Base-by-base conservation (phyloP, 2,888 invertebrate genomes). In the Lasioglossum pauxillum region DNA sequence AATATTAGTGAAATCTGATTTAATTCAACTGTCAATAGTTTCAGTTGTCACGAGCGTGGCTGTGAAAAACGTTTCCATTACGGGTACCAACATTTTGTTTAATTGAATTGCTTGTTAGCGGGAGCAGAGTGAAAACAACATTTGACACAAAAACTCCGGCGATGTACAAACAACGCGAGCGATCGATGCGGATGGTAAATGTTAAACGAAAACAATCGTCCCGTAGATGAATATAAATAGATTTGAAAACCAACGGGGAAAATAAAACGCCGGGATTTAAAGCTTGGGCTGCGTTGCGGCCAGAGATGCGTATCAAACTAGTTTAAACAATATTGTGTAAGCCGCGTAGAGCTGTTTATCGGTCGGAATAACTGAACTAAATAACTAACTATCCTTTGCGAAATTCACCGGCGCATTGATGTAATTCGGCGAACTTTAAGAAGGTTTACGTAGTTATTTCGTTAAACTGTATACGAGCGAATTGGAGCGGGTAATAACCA, bases 21-120 rank as follows among this genome's bases (percentile, higher is more conserved):
- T 12, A 35, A 27, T 46, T 16, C 31, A 23, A 31, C 19, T 23
- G 73, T 73, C 31, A 31, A 27, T 73, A 4, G 23, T 12, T 31
- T 31, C n/a, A 35, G 10, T 49, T 64, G 8, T 64, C 31, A 10
- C 73, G 23, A 23, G 5, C 14, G n/a, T 23, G 73, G 49, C 78
- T 46, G 38, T 41, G 67, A 12, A 23, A 16, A 31, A 53, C 35
- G 19, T 49, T 67, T 35, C 46, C 35, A 46, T 7, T 8, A 23
- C 31, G n/a, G 46, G 14, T n/a, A 46, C 46, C 67, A 23, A 14
- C 31, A 46, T 23, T 77, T 46, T 27, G 10, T 27, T 35, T 14
- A 57, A 69, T 74, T 53, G 23, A n/a, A 46, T 53, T 69, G 49
- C 31, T 57, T 79, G 73, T 74, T 82, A 82, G 74, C 53, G 53